A percentile compares a stretch with the other conserved stretches of the same genome.
Evolutionary conservation across 2,888 invertebrate species (phyloP).

Genomic region (Oegoconia quadripuncta): DNA sequence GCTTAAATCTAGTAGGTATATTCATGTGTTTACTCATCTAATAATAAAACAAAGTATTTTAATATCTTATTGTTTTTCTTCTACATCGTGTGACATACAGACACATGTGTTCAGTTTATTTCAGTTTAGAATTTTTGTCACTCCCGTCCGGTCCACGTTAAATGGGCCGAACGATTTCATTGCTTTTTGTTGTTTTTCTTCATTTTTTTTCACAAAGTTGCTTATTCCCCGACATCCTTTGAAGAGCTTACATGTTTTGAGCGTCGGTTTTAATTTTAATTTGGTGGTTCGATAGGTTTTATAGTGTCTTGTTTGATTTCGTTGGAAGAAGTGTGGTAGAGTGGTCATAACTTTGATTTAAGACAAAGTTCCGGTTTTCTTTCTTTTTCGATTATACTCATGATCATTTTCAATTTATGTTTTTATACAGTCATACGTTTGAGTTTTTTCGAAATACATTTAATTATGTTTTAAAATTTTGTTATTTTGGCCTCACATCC

Average conservation of each 20-base stretch:
- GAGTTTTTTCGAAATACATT: too few species aligned
- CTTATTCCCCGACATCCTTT: conserved; percentile 69
- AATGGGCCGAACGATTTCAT: conserved; percentile 75
- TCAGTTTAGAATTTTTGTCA: conserved; percentile 75
- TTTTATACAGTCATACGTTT: too few species aligned
- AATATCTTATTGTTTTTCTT: conserved; percentile 9
- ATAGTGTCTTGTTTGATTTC: conserved; percentile 28
- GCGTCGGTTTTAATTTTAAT: conserved; percentile 54
- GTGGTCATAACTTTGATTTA: neutral
- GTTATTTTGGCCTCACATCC: too few species aligned
- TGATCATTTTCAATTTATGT: too few species aligned
- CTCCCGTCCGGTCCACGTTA: conserved; percentile 75
- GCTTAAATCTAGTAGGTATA: too few species aligned
- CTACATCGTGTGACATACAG: conserved; percentile 46
- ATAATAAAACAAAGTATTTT: conserved; percentile 2
- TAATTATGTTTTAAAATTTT: too few species aligned
- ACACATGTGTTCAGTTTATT: conserved; percentile 75
- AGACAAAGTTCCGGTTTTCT: too few species aligned
- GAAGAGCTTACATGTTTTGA: conserved; percentile 48
- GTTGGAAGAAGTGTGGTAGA: neutral
- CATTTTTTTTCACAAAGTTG: conserved; percentile 38
- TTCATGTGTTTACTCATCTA: too few species aligned
- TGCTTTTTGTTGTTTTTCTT: conserved; percentile 50
- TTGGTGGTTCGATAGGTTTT: conserved; percentile 41
- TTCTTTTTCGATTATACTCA: too few species aligned